These are phyloP conservation scores for Chloroceryle aenea DNA, from an alignment of 2,113 vertebrate genomes.

Conservation along the genomic window DNA sequence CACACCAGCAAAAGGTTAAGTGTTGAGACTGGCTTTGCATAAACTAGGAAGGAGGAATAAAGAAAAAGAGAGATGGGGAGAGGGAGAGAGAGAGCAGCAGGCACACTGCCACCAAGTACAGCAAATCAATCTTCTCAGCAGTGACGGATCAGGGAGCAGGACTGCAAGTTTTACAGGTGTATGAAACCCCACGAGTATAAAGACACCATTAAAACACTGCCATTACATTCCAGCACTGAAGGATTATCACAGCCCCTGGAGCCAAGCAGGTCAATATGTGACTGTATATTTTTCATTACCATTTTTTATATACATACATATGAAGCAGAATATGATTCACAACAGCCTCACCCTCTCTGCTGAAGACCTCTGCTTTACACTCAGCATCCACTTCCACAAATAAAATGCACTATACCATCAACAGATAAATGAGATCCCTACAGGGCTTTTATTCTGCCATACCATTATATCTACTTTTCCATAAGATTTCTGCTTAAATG, in stretches of 20 bases:
- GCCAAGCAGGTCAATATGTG: conserved; percentile 50
- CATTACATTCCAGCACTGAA: conserved; percentile 49
- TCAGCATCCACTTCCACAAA: conserved; percentile 34
- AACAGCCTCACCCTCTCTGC: background rate
- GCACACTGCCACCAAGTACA: background rate
- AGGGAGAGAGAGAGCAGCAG: background rate
- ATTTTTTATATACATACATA: conserved; percentile 27
- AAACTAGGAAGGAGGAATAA: conserved; percentile 1
- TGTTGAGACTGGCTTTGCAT: conserved; percentile 8
- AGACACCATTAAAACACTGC: conserved; percentile 63
- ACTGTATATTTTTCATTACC: conserved; percentile 54
- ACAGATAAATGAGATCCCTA: conserved; percentile 57
- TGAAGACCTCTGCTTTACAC: conserved; percentile 28
- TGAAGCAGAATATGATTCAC: conserved; percentile 8
- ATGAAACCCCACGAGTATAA: background rate
- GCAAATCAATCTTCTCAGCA: conserved; percentile 52
- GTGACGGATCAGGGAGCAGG: conserved; percentile 56
- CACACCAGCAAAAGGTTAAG: background rate
- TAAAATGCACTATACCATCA: conserved; percentile 26
- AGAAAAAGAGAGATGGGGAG: background rate
- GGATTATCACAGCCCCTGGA: conserved; percentile 17
- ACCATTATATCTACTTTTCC: conserved; percentile 37
- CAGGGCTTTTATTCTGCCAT: conserved; percentile 39
- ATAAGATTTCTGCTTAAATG: conserved; percentile 58
- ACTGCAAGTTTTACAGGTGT: conserved; percentile 61